A percentile compares a stretch with the other conserved stretches of the same genome.
These are phyloP conservation scores for Clanis bilineata DNA, from an alignment of 2,888 invertebrate genomes.

Conservation along the genomic window DNA sequence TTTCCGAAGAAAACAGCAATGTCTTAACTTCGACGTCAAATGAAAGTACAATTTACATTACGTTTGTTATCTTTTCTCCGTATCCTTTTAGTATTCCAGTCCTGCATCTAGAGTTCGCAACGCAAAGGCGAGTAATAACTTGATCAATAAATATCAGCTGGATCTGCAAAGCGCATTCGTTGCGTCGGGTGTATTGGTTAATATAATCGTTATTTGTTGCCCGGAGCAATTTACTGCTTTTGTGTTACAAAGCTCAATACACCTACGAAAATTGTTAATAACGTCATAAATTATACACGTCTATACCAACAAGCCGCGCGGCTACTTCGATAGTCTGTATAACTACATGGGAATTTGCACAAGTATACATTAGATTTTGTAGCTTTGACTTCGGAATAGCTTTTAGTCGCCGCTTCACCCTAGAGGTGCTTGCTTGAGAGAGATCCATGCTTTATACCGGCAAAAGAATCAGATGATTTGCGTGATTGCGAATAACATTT, in stretches of 20 bases:
- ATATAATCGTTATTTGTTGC: constrained; percentile 25
- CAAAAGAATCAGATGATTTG: no score
- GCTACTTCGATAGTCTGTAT: neutral
- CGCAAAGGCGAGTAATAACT: constrained; percentile 21
- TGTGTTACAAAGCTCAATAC: constrained; percentile 33
- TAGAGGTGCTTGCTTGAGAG: no score
- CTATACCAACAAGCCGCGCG: neutral
- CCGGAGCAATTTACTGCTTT: constrained; percentile 41
- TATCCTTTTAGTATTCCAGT: constrained; percentile 21
- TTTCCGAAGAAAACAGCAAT: neutral
- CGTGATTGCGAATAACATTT: no score
- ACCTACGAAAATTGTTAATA: neutral
- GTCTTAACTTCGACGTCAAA: neutral
- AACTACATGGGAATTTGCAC: neutral
- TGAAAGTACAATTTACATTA: neutral
- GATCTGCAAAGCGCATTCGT: constrained; percentile 10
- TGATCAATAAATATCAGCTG: constrained; percentile 29
- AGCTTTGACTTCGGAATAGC: no score
- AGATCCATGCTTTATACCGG: no score
- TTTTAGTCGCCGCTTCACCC: no score
- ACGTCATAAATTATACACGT: neutral
- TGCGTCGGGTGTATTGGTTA: neutral
- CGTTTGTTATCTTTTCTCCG: constrained; percentile 8
- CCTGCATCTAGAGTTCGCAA: neutral
- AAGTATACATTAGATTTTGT: neutral